phyloP scores from a whole-genome alignment of 2,113 vertebrate species.

The Gambusia affinis region DNA sequence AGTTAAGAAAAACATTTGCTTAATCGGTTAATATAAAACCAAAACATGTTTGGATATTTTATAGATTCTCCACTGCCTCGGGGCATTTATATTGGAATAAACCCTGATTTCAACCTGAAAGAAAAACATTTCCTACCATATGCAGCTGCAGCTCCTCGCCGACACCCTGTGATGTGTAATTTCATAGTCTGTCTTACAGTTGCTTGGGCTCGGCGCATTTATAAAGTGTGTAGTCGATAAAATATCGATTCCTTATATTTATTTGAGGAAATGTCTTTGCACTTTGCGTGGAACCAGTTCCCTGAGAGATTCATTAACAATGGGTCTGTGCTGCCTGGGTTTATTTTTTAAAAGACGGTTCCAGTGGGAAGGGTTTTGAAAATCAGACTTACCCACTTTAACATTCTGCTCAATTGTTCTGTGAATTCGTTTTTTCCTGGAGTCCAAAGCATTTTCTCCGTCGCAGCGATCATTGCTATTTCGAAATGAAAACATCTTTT shows the following conservation, averaged over 20 bases:
- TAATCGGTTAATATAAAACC: neutral
- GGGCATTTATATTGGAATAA: neutral
- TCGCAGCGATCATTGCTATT: neutral
- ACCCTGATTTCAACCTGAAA: neutral
- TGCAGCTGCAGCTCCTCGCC: neutral
- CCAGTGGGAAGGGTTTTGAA: neutral
- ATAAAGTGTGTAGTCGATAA: neutral
- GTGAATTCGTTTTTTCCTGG: neutral
- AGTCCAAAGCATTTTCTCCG: neutral
- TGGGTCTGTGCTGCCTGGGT: neutral
- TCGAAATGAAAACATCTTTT: neutral
- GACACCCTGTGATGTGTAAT: neutral
- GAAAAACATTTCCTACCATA: neutral
- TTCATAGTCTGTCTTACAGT: neutral
- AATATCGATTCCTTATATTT: neutral
- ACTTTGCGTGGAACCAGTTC: neutral
- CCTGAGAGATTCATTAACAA: neutral
- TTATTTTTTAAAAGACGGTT: neutral
- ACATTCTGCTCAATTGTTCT: neutral
- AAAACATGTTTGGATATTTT: neutral
- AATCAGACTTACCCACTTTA: neutral
- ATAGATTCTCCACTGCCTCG: neutral
- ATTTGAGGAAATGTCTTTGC: conserved; percentile 4
- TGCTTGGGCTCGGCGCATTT: neutral
- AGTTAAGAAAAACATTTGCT: neutral